Percentiles rank a stretch among this genome's conserved stretches.
phyloP scores from a whole-genome alignment of 2,113 vertebrate genomes.

The Ageneiosus marmoratus region DNA sequence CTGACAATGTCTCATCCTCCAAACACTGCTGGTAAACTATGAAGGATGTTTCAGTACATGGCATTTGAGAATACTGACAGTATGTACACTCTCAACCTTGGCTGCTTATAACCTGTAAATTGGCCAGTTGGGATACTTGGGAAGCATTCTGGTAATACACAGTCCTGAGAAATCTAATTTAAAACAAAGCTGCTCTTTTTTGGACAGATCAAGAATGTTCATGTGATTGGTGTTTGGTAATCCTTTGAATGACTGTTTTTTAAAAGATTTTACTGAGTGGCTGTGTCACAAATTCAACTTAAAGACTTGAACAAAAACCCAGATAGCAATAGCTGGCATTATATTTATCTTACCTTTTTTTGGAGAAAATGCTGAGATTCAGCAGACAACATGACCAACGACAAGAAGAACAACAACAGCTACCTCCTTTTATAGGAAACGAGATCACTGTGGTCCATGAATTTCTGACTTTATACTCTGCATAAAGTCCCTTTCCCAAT shows the following conservation, averaged over 20 bases:
- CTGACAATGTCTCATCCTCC: background rate
- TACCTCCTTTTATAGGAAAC: background rate
- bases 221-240: background rate
- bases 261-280: slow-evolving; percentile 7
- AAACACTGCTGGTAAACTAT: slow-evolving; percentile 2
- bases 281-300: background rate
- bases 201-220: slow-evolving; percentile 2
- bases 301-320: background rate
- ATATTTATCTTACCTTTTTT: background rate
- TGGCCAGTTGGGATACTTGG: slow-evolving; percentile 19
- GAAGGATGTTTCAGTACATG: background rate
- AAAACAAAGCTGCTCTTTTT: slow-evolving; percentile 23
- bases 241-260: slow-evolving; percentile 5
- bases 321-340: background rate
- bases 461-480: background rate
- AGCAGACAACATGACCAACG: background rate
- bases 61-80: background rate
- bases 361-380: background rate
- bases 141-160: slow-evolving; percentile 9
- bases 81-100: slow-evolving; percentile 14
- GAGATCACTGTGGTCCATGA: background rate
- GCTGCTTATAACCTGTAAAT: slow-evolving; percentile 36
- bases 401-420: background rate
- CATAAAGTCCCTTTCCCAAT: background rate
- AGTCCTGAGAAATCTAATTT: slow-evolving; percentile 13